Percentiles rank a stretch among this genome's conserved stretches.
phyloP scores from a whole-genome alignment of 2,113 vertebrate species.

The Ceyx cyanopectus region DNA sequence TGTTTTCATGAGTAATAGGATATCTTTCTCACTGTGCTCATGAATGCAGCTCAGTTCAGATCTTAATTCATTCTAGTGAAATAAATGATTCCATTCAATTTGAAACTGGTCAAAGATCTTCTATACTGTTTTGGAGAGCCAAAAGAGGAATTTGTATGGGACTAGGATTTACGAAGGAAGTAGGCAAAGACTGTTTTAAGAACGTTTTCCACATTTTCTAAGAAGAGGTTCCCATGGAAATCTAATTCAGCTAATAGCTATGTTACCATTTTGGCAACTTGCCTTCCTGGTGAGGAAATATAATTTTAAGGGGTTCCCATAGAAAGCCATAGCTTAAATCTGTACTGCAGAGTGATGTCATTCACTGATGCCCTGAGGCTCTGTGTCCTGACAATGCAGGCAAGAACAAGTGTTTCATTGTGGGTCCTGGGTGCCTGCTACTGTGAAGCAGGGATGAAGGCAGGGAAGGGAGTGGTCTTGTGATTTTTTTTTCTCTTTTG shows the following conservation, averaged over 20 bases:
- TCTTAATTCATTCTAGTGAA: not conserved
- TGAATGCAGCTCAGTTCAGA: not conserved
- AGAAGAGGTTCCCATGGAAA: conserved; percentile 45
- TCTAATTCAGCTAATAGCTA: conserved; percentile 28
- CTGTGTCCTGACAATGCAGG: not conserved
- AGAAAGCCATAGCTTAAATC: not conserved
- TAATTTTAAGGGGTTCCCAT: not conserved
- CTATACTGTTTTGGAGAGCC: not conserved
- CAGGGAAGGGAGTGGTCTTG: not conserved
- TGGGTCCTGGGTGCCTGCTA: not conserved
- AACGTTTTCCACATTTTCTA: not conserved
- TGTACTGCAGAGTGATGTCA: not conserved
- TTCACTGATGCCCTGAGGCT: not conserved
- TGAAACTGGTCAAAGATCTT: conserved; percentile 26
- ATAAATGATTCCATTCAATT: not conserved
- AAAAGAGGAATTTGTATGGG: conserved; percentile 17
- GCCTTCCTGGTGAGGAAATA: conserved; percentile 6
- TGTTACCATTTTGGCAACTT: conserved; percentile 13
- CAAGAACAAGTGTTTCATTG: not conserved
- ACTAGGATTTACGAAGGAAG: not conserved
- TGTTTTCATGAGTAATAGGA: not conserved
- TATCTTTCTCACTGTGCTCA: not conserved
- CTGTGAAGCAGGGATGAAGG: not conserved
- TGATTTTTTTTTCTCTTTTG: not conserved
- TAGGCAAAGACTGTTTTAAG: conserved; percentile 17